These are phyloP conservation scores for Pempheris klunzingeri DNA, from an alignment of 2,797 vertebrate genomes.

Conservation along the genomic window DNA sequence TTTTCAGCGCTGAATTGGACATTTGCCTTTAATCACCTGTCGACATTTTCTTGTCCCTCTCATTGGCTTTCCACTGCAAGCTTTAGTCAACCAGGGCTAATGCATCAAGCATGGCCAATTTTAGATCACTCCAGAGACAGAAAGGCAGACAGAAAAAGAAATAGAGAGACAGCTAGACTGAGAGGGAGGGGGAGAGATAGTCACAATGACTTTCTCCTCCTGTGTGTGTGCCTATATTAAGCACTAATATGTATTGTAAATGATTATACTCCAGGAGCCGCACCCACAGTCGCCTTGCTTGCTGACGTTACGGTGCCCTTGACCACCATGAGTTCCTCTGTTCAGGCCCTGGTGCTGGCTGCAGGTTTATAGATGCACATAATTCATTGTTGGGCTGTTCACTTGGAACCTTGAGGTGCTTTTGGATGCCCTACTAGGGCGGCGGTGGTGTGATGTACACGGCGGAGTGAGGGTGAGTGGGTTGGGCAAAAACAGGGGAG, in stretches of 20 bases:
- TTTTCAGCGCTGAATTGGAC: constrained; percentile 30
- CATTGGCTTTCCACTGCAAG: constrained; percentile 51
- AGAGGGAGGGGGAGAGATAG: constrained; percentile 22
- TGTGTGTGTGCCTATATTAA: constrained; percentile 61
- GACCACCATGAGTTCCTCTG: constrained; percentile 12
- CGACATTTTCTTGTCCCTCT: constrained; percentile 31
- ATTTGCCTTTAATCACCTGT: constrained; percentile 47
- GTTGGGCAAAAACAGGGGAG: constrained; percentile 54
- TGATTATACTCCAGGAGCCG: constrained; percentile 35
- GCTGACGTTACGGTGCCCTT: constrained; percentile 57
- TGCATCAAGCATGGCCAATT: constrained; percentile 65
- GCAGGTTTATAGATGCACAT: constrained; percentile 27
- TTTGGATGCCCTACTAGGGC: constrained; percentile 35
- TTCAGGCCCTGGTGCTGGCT: constrained; percentile 11
- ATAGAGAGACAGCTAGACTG: constrained; percentile 30
- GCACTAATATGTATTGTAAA: constrained; percentile 40
- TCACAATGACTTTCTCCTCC: constrained; percentile 43
- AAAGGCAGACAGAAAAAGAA: constrained; percentile 45
- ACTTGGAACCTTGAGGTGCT: constrained; percentile 35
- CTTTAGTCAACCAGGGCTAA: constrained; percentile 50
- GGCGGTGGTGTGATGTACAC: constrained; percentile 51
- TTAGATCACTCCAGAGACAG: constrained; percentile 67
- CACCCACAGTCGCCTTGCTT: constrained; percentile 25
- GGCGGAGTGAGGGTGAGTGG: constrained; percentile 39
- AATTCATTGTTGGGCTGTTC: constrained; percentile 39